phyloP scores from a whole-genome alignment of 1,140 invertebrate genomes.

The Drosophila nigrodunni region DNA sequence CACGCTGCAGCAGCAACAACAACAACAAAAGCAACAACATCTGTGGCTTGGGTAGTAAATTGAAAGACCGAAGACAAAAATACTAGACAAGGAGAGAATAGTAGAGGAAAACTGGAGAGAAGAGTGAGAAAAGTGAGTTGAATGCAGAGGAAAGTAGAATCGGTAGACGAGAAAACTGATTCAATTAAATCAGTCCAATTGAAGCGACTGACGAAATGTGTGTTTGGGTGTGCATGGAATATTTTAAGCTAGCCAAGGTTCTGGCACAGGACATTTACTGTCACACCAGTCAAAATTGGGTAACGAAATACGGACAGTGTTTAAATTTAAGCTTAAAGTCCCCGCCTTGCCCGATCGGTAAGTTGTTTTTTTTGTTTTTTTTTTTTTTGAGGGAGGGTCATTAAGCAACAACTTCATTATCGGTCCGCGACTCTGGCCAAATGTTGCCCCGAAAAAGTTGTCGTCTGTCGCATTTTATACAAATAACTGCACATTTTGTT shows the following conservation, averaged over 20 bases:
- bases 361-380: not conserved
- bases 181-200: conserved; percentile 83
- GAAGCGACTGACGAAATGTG: conserved; percentile 75
- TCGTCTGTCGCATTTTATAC: conserved; percentile 73
- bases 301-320: conserved; percentile 28
- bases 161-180: conserved; percentile 72
- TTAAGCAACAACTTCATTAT: conserved; percentile 65
- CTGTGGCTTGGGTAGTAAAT: conserved; percentile 66
- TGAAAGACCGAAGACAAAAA: conserved; percentile 70
- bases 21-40: conserved; percentile 42
- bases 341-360: not conserved
- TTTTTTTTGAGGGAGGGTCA: conserved; percentile 10
- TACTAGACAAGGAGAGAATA: conserved; percentile 13
- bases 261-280: conserved; percentile 37
- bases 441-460: conserved; percentile 64
- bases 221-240: conserved; percentile 66
- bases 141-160: not conserved
- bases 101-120: not conserved
- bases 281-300: conserved; percentile 28
- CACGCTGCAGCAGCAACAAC: conserved; percentile 53
- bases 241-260: conserved; percentile 63
- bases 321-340: conserved; percentile 74
- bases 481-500: conserved; percentile 81
- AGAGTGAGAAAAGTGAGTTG: not conserved
- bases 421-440: conserved; percentile 52